These are phyloP conservation scores for Cirrhinus mrigala DNA, from an alignment of 2,797 vertebrate species.

Conservation along the genomic window DNA sequence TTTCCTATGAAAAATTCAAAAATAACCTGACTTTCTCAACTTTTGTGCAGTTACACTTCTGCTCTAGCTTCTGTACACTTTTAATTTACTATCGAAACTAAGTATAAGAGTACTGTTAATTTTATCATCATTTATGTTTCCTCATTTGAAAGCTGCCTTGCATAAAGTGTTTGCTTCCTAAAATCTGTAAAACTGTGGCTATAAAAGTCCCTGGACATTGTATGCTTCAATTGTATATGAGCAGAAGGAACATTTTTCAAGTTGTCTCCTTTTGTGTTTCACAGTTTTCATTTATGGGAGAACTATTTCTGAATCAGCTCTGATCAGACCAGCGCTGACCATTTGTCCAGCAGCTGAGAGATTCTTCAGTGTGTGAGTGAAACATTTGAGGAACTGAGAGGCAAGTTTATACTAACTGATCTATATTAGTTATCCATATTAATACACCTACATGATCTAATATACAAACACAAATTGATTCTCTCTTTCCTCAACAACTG, in stretches of 20 bases:
- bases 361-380: neutral
- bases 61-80: neutral
- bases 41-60: neutral
- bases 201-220: neutral
- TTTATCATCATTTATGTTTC: neutral
- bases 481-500: neutral
- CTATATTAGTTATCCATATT: neutral
- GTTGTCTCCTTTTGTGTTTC: neutral
- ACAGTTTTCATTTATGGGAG: neutral
- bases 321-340: slow-evolving; percentile 7
- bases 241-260: neutral
- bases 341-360: slow-evolving; percentile 30
- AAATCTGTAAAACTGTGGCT: neutral
- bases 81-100: neutral
- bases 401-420: slow-evolving; percentile 1
- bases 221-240: neutral
- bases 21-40: neutral
- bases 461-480: neutral
- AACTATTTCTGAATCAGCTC: slow-evolving; percentile 21
- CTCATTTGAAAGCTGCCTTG: neutral
- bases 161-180: neutral
- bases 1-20: neutral
- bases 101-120: neutral
- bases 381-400: slow-evolving; percentile 5
- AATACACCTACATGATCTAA: neutral